Base-by-base conservation (phyloP, 1,140 invertebrate species). In the Drosophila carrolli region DNA sequence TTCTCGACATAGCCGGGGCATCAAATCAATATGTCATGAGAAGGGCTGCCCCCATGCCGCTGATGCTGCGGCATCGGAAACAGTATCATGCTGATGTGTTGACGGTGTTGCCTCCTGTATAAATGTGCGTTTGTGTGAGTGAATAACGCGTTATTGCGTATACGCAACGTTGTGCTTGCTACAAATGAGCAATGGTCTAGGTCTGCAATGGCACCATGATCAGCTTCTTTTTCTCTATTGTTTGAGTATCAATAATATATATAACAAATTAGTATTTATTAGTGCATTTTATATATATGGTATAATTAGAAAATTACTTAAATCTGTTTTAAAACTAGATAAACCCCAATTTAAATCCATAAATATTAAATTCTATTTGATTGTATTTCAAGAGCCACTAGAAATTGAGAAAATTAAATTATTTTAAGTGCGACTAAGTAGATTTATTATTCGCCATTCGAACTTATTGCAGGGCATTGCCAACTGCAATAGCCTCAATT, bases 1-100 rank as follows among this genome's bases (percentile, higher is more conserved):
- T 89, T 89, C 84, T 80, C 84, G 68, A 80, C 88, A 90, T 90
- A 82, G 81, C 88, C 73, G 60, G 71, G 82, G 75, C 86, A 90
- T 90, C 86, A 90, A 90, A 90, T 90, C 86, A 90, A 90, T 90
- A 90, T 90, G 86, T 86, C 86, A 90, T 86, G 86, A 84, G 84
- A 70, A 63, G 67, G 63, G 71, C 58, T 58, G 40, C 48, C 50
- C 53, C 16, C 60, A 29, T 56, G 44, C 50, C 67, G 54, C 44
- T 56, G 70, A 44, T 83, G 58, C 70, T 78, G 58, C 71, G 66
- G 63, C 78, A 73, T 43, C 57, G 57, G 56, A 74, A 61, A 82
- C 59, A 74, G 51, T 58, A 72, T 71, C 68, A 71, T 55, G 79
- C 68, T 76, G 83, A 88, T 88, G 83, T 88, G 83, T 88, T 79